Evolutionary conservation across 2,888 invertebrate genomes (phyloP), one percentile per base, ranked within the genome.

Genomic region (Eupithecia vulgata): DNA sequence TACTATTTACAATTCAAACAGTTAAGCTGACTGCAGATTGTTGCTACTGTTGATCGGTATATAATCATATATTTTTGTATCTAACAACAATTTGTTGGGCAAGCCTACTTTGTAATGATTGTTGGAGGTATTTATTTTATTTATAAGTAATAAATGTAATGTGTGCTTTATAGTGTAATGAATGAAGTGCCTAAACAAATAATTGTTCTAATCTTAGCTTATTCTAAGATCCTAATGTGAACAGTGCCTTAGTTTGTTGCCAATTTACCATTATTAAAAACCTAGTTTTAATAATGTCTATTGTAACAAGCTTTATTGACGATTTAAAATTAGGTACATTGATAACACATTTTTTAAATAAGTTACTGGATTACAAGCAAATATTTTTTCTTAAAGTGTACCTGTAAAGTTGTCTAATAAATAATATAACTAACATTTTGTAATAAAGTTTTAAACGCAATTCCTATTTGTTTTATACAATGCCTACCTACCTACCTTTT

Each of bases 361-460:
- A 1, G 21, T 65, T 21, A 37, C 12, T n/a, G 40, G 13, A 25
- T 65, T n/a, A 40, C 40, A 37, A 40, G 21, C 5, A 25, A 40
- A 21, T 65, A 65, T 65, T 65, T 40, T 62, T 61, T 34, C 15
- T 17, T 7, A 52, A 34, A 62, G n/a, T 62, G n/a, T 64, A 64
- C 21, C n/a, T 64, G 89, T 90, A 90, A 87, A 90, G 90, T 90
- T 90, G 87, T 85, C 70, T 86, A 87, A 87, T 87, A 80, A 87
- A 87, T 87, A 80, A 12, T 65, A 37, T 40, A 82, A 89, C 88
- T 90, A 90, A 90, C 84, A 79, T 80, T 86, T 86, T 84, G 61
- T 84, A 87, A 84, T 83, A 83, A 82, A 85, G 74, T 67, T 64
- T 21, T 52, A 40, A 37, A 35, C 65, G 35, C 8, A 34, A 66